Evolutionary conservation across 1,140 invertebrate species (phyloP).

Genomic region (Manduca sexta): DNA sequence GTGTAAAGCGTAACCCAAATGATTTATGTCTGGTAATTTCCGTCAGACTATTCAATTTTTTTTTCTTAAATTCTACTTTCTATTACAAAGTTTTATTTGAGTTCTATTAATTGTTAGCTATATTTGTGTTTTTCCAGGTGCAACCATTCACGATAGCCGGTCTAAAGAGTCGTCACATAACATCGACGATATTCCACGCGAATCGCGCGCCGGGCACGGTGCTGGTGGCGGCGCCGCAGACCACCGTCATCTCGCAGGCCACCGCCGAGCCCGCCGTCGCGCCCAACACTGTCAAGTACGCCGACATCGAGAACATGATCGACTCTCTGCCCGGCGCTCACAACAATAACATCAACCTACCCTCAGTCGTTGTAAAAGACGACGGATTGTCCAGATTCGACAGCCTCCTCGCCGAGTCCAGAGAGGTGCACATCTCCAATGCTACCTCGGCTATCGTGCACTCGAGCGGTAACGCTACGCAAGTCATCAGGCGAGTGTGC

Average conservation of each 20-base stretch:
- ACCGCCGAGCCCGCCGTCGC: constrained; percentile 20
- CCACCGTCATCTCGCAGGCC: constrained; percentile 60
- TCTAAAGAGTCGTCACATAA: constrained; percentile 54
- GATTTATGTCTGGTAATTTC: no score
- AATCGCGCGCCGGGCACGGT: constrained; percentile 53
- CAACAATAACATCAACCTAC: constrained; percentile 32
- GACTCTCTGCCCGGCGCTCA: constrained; percentile 24
- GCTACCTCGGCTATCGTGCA: constrained; percentile 52
- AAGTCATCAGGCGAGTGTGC: constrained; percentile 55
- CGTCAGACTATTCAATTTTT: neutral
- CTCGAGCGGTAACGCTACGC: constrained; percentile 46
- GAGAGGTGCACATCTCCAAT: constrained; percentile 50
- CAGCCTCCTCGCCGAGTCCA: constrained; percentile 43
- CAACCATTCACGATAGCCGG: constrained; percentile 55
- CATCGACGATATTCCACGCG: constrained; percentile 63
- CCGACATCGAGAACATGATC: constrained; percentile 48
- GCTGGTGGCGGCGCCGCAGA: constrained; percentile 50
- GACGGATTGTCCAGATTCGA: constrained; percentile 47
- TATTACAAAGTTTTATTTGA: neutral
- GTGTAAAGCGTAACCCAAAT: neutral
- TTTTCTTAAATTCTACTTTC: neutral
- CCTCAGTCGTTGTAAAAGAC: constrained; percentile 50
- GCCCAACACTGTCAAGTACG: constrained; percentile 37
- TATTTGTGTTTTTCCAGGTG: constrained; percentile 33
- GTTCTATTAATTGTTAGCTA: neutral